Evolutionary conservation across 2,797 vertebrate genomes (phyloP), one percentile per base, ranked within the genome.

Genomic region (Mareca penelope): DNA sequence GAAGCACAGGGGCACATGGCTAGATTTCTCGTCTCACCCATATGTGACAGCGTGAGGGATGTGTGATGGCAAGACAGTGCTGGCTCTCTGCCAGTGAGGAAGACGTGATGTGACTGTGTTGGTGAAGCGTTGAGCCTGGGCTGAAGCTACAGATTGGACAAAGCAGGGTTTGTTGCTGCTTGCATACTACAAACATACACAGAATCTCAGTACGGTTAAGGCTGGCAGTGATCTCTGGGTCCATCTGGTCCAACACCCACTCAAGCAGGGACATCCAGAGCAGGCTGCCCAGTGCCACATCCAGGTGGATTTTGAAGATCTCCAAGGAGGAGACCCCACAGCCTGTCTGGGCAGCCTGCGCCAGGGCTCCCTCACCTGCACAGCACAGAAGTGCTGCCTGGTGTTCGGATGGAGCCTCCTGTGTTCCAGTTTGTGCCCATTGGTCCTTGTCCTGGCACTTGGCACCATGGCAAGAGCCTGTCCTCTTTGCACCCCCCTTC

Each of bases 1-100:
- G 16, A 61, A 65, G 10, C 0, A 1, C 6, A 33, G 15, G 17
- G 50, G 17, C 23, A 61, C 31, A 46, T 0, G 0, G 50, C 15
- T 7, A 53, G 28, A 33, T 70, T 80, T 86, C 33, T n/a, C 5
- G 2, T 24, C 31, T 61, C 8, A 16, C 12, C 28, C 4, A 1
- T 14, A 12, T 56, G 19, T 0, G 5, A 72, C 46, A 70, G 24
- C 1, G 1, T 15, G 15, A 75, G 53, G 31, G 15, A 6, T 8
- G 12, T 35, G 28, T 3, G 7, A 71, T 0, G 26, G 15, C 28
- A 16, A 48, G 33, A 26, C 0, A 2, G 26, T 7, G 24, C 8
- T 70, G 65, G 42, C 35, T 69, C 17, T 18, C 6, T 16, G 35
- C 8, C 24, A 29, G 12, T 29, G 31, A 61, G 33, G 40, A 37